phyloP scores from a whole-genome alignment of 2,888 invertebrate genomes.

The Isotomurus palustris region DNA sequence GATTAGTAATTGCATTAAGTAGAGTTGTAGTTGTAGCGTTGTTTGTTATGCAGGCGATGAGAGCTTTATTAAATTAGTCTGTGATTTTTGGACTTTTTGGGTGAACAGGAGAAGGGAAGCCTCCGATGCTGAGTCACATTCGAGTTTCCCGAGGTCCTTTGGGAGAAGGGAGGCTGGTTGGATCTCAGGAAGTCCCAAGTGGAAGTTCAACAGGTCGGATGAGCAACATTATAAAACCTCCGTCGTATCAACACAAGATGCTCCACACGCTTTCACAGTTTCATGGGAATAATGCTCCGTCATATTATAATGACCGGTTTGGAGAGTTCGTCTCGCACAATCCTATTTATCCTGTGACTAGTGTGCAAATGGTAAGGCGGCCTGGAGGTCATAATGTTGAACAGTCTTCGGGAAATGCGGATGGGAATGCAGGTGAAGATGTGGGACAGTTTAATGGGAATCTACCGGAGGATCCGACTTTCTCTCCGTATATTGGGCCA shows the following conservation, averaged over 20 bases:
- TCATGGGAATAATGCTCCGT: constrained; percentile 8
- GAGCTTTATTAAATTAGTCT: too few relatives aligned
- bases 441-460: constrained; percentile 19
- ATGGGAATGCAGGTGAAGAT: constrained; percentile 2
- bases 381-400: too few relatives aligned
- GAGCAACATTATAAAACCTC: constrained; percentile 23
- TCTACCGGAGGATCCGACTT: constrained; percentile 22
- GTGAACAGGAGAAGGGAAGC: constrained; percentile 23
- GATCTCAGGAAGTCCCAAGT: not conserved
- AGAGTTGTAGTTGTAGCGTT: too few relatives aligned
- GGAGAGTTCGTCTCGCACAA: not conserved
- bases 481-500: constrained; percentile 30
- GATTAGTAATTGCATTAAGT: too few relatives aligned
- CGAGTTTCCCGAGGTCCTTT: constrained; percentile 32
- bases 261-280: constrained; percentile 28
- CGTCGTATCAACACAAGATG: constrained; percentile 36
- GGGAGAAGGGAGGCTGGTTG: not conserved
- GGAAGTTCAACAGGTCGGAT: not conserved
- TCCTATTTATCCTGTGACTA: constrained; percentile 23
- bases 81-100: not conserved
- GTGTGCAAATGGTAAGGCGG: not conserved
- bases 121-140: constrained; percentile 29
- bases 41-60: too few relatives aligned
- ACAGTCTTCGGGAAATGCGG: not conserved
- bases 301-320: not conserved